These are phyloP conservation scores for Venusia cambrica DNA, from an alignment of 2,888 invertebrate genomes.

Conservation along the genomic window DNA sequence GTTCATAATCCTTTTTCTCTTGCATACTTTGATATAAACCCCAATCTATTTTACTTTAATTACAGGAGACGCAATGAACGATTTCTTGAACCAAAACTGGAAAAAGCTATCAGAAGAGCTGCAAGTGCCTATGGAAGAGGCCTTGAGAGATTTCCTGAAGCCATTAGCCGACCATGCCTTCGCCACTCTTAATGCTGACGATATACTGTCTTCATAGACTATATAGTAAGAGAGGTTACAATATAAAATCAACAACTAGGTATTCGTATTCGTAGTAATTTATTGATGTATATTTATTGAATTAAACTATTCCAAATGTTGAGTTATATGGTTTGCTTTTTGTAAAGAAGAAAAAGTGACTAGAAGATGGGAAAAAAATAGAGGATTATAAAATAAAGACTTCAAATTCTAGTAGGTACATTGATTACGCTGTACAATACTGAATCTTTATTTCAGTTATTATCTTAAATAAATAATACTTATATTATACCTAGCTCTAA, in stretches of 20 bases:
- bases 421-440: constrained; percentile 13
- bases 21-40: no score
- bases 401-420: constrained; percentile 4
- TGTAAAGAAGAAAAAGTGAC: neutral
- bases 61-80: constrained; percentile 86
- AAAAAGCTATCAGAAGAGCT: constrained; percentile 85
- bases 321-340: neutral
- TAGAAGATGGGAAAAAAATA: no score
- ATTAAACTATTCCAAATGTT: neutral
- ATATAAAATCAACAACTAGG: neutral
- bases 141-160: constrained; percentile 61
- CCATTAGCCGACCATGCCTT: constrained; percentile 69
- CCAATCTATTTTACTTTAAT: no score
- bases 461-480: constrained; percentile 59
- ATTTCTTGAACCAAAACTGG: constrained; percentile 90
- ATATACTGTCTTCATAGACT: constrained; percentile 45
- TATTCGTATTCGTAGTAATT: neutral
- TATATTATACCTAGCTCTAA: constrained; percentile 24
- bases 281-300: constrained; percentile 10
- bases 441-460: constrained; percentile 20
- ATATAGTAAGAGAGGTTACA: neutral
- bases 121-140: constrained; percentile 85
- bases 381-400: constrained; percentile 1
- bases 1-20: no score
- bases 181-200: constrained; percentile 62